Evolutionary conservation across 2,113 vertebrate species (phyloP).

Genomic region (Sebastes schlegelii): DNA sequence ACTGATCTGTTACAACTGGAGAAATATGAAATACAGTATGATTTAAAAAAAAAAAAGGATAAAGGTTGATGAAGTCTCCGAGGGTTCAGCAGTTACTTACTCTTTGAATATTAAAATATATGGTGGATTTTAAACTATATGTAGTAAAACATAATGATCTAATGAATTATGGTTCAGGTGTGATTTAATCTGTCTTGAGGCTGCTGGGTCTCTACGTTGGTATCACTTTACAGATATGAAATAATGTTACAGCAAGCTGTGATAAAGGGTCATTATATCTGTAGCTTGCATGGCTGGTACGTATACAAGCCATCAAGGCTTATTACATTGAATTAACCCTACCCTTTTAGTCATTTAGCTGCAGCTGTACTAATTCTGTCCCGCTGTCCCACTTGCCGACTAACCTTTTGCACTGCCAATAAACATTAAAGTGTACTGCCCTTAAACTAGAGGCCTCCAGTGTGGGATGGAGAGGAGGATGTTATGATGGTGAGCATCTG

Average conservation of each 20-base stretch:
- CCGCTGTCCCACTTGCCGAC: not conserved
- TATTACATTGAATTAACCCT: conserved; percentile 22
- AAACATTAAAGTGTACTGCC: conserved; percentile 27
- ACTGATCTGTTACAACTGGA: not conserved
- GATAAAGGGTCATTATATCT: not conserved
- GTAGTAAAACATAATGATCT: not conserved
- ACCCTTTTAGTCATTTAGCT: not conserved
- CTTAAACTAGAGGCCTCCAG: not conserved
- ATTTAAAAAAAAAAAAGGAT: not conserved
- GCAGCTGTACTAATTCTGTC: conserved; percentile 3
- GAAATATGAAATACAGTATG: not conserved
- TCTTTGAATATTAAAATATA: conserved; percentile 1
- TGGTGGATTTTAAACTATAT: not conserved
- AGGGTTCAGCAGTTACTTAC: not conserved
- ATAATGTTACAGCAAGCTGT: not conserved
- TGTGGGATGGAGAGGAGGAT: not conserved
- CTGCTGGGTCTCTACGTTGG: not conserved
- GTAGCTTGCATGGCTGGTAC: not conserved
- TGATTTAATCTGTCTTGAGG: not conserved
- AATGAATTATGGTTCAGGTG: not conserved
- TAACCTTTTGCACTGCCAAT: conserved; percentile 13
- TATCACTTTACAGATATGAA: not conserved
- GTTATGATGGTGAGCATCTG: not conserved
- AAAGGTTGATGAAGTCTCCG: not conserved
- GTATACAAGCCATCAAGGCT: conserved; percentile 1